phyloP scores from a whole-genome alignment of 1,140 invertebrate species.

The Probaryconus sp. region DNA sequence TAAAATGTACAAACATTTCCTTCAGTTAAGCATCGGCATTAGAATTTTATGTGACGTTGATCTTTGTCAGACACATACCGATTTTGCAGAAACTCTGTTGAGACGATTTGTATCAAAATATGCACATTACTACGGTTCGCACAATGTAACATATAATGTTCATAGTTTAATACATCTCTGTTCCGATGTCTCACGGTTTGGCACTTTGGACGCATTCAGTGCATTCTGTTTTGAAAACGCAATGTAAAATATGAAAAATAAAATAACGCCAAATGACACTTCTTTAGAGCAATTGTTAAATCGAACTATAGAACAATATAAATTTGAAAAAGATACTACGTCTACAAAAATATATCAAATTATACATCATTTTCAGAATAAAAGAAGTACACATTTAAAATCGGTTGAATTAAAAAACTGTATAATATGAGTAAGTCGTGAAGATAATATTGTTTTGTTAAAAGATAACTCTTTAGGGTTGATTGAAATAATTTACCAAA shows the following conservation, averaged over 20 bases:
- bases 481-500: neutral
- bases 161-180: slow-evolving; percentile 70
- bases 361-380: neutral
- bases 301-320: neutral
- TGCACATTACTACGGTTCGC: slow-evolving; percentile 50
- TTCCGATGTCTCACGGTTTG: slow-evolving; percentile 71
- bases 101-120: neutral
- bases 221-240: slow-evolving; percentile 77
- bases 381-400: neutral
- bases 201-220: slow-evolving; percentile 25
- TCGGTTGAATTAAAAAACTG: neutral
- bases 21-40: neutral
- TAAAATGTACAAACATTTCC: neutral
- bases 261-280: neutral
- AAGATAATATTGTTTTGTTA: neutral
- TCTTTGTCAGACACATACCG: neutral
- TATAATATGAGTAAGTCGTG: neutral
- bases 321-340: neutral
- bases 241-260: slow-evolving; percentile 68
- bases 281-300: neutral
- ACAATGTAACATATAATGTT: slow-evolving; percentile 63
- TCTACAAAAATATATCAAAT: neutral
- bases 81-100: neutral
- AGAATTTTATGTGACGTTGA: neutral
- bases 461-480: slow-evolving; percentile 3